Percentiles rank a stretch among this genome's conserved stretches.
Evolutionary conservation across 1,140 invertebrate genomes (phyloP).

Genomic region (Calephelis nemesis): DNA sequence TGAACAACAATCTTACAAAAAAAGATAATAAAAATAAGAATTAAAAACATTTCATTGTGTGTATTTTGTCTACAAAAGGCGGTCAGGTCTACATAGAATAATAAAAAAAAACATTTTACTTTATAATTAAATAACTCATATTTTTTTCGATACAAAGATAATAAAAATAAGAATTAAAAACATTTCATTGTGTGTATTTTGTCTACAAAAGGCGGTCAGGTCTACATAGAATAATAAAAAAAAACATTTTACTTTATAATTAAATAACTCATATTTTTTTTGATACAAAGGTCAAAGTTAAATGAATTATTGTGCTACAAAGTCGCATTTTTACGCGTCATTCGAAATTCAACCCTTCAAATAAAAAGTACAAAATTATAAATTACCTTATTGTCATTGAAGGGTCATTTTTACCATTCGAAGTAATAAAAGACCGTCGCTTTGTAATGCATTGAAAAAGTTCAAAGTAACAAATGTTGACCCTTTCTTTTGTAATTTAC

Average conservation of each 20-base stretch:
- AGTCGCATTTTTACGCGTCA: not conserved
- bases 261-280: not conserved
- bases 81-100: too few species aligned
- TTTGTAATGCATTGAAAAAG: conserved; percentile 30
- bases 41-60: too few species aligned
- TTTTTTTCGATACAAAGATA: not conserved
- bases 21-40: too few species aligned
- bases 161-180: too few species aligned
- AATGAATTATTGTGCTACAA: not conserved
- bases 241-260: too few species aligned
- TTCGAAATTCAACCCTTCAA: conserved; percentile 4
- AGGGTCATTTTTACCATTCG: conserved; percentile 51
- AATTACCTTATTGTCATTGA: conserved; percentile 38
- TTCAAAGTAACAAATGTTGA: conserved; percentile 50
- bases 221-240: too few species aligned
- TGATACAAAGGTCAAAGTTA: not conserved
- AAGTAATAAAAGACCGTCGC: conserved; percentile 48
- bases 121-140: not conserved
- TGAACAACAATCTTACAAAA: too few species aligned
- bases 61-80: too few species aligned
- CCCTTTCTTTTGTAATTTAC: conserved; percentile 64
- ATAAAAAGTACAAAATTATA: conserved; percentile 29
- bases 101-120: too few species aligned
- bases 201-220: too few species aligned
- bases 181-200: too few species aligned